Evolutionary conservation across 2,888 invertebrate genomes (phyloP).

Genomic region (Crossocerus cetratus): DNA sequence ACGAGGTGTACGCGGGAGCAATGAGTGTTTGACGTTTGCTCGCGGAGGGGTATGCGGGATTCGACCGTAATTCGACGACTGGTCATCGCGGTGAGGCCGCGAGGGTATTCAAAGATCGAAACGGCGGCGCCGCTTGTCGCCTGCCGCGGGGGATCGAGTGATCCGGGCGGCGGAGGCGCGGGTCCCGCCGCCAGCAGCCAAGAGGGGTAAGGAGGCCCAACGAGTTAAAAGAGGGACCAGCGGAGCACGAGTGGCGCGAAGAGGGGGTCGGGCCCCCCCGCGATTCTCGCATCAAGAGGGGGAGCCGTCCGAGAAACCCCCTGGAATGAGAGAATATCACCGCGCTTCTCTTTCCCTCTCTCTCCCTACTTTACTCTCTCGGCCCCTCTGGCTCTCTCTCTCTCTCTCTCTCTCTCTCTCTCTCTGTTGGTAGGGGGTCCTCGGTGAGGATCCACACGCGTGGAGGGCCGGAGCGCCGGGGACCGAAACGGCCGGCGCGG

Average conservation of each 20-base stretch:
- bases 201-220: constrained; percentile 41
- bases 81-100: constrained; percentile 68
- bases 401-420: background rate
- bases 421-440: constrained; percentile 37
- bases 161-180: constrained; percentile 45
- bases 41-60: constrained; percentile 58
- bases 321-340: constrained; percentile 5
- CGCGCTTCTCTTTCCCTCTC: background rate
- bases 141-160: constrained; percentile 62
- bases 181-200: constrained; percentile 31
- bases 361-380: background rate
- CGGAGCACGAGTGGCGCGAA: background rate
- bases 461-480: constrained; percentile 5
- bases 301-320: constrained; percentile 46
- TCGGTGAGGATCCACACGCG: constrained; percentile 33
- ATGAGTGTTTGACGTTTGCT: constrained; percentile 14
- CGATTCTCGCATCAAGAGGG: constrained; percentile 40
- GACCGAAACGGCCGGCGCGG: constrained; percentile 3
- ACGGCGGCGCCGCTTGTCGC: constrained; percentile 52
- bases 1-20: constrained; percentile 28
- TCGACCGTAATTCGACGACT: constrained; percentile 73
- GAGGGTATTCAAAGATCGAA: constrained; percentile 72
- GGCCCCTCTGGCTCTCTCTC: background rate
- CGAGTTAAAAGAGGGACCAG: constrained; percentile 23
- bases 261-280: constrained; percentile 50